Conservation (phyloP, 2,797 vertebrate genomes). For the Eulemur rubriventer region DNA sequence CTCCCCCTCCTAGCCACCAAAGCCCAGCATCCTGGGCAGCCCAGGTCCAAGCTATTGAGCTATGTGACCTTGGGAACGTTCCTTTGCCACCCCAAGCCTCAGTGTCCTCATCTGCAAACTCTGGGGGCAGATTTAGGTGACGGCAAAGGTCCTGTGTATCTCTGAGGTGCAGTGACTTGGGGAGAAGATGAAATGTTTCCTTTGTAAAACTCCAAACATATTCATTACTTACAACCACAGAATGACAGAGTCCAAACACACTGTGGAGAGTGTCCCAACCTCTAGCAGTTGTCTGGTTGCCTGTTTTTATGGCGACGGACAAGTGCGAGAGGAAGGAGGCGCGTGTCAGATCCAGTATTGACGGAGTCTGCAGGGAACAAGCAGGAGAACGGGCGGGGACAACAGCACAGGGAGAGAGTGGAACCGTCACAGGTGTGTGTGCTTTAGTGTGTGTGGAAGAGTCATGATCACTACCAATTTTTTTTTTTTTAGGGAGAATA, state of each 20-base stretch:
- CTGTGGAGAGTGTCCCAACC: background rate
- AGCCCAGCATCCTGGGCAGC: background rate
- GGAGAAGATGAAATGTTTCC: background rate
- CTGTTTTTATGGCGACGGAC: background rate
- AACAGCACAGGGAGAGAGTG: background rate
- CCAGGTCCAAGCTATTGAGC: background rate
- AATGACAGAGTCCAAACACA: background rate
- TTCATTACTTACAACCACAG: background rate
- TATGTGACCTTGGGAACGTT: background rate
- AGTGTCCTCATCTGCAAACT: background rate
- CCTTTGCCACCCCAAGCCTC: background rate
- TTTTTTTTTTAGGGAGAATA: background rate
- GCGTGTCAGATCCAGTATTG: background rate
- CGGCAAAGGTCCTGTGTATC: background rate
- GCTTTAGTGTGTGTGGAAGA: background rate
- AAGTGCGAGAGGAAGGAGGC: background rate
- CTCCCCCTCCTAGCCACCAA: background rate
- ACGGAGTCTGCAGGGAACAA: background rate
- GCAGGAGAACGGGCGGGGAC: background rate
- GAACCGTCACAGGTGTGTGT: background rate
- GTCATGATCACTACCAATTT: background rate
- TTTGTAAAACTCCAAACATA: background rate
- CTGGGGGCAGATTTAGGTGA: background rate
- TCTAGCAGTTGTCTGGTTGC: background rate
- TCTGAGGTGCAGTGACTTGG: background rate